Conservation (phyloP, 2,888 invertebrate species). For the Crepidodera aurea region DNA sequence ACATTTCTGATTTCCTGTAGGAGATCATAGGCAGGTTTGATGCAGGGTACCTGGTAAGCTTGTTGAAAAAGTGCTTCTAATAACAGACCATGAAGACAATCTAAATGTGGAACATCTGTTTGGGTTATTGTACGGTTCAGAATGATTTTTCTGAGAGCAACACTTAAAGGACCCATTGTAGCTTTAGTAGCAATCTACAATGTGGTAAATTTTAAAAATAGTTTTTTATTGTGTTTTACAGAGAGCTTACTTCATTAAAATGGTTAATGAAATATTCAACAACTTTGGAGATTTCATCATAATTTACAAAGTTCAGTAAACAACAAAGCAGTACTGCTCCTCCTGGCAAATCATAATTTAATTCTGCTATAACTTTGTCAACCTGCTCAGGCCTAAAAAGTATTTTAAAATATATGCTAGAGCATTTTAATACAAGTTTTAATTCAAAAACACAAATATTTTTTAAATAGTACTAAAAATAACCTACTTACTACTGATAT, state of each 20-base stretch:
- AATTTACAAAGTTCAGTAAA: slow-evolving; percentile 40
- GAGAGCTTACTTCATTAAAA: slow-evolving; percentile 39
- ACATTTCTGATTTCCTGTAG: slow-evolving; percentile 39
- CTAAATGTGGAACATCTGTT: slow-evolving; percentile 36
- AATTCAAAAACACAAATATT: no score
- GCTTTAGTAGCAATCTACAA: slow-evolving; percentile 32
- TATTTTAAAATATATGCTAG: slow-evolving; percentile 2
- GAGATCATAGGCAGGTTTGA: slow-evolving; percentile 42
- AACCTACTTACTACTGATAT: no score
- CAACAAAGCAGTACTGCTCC: slow-evolving; percentile 40
- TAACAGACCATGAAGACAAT: slow-evolving; percentile 37
- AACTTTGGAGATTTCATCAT: slow-evolving; percentile 38
- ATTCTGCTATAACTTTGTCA: slow-evolving; percentile 36
- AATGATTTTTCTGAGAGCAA: slow-evolving; percentile 40
- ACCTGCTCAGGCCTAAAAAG: slow-evolving; percentile 42
- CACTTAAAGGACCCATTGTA: slow-evolving; percentile 36
- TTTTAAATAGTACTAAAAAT: no score
- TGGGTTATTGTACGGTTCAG: slow-evolving; percentile 32
- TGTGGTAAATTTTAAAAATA: not conserved
- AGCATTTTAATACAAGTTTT: not conserved
- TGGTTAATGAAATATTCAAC: slow-evolving; percentile 40
- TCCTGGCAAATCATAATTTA: slow-evolving; percentile 39
- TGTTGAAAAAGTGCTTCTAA: slow-evolving; percentile 41
- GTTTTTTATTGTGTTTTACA: not conserved
- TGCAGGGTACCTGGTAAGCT: slow-evolving; percentile 36